These are phyloP conservation scores for Lasaia peninsularis DNA, from an alignment of 1,140 invertebrate genomes.

Conservation along the genomic window DNA sequence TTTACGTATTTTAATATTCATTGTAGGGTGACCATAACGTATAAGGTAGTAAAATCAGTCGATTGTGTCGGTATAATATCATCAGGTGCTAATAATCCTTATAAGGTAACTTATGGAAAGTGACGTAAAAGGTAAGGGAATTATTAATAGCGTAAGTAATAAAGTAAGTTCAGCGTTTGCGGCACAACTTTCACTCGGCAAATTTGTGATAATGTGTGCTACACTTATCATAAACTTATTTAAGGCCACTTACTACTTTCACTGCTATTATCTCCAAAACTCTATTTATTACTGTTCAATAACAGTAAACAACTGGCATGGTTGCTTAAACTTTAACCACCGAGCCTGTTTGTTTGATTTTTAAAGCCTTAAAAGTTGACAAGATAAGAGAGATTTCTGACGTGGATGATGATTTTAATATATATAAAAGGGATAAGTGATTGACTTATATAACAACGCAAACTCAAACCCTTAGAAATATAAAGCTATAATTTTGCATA, in stretches of 20 bases:
- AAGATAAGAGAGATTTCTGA: too few relatives aligned
- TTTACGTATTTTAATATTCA: too few relatives aligned
- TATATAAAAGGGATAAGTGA: too few relatives aligned
- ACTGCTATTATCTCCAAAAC: slow-evolving; percentile 40
- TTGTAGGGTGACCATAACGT: too few relatives aligned
- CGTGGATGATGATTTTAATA: too few relatives aligned
- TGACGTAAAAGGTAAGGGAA: background rate
- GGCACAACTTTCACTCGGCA: slow-evolving; percentile 41
- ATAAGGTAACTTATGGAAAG: background rate
- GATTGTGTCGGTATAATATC: too few relatives aligned
- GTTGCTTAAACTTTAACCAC: background rate
- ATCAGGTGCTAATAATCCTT: background rate
- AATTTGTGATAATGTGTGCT: slow-evolving; percentile 54
- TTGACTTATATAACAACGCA: too few relatives aligned
- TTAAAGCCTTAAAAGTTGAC: background rate
- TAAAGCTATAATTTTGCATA: too few relatives aligned
- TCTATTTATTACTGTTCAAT: slow-evolving; percentile 3
- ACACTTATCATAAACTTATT: slow-evolving; percentile 53
- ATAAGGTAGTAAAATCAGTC: too few relatives aligned
- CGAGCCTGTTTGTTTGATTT: too few relatives aligned
- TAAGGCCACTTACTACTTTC: slow-evolving; percentile 52
- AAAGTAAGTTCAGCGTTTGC: slow-evolving; percentile 3
- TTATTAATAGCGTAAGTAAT: slow-evolving; percentile 4
- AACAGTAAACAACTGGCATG: background rate
- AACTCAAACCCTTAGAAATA: too few relatives aligned